phyloP scores from a whole-genome alignment of 2,113 vertebrate species.

The Anser cygnoides region DNA sequence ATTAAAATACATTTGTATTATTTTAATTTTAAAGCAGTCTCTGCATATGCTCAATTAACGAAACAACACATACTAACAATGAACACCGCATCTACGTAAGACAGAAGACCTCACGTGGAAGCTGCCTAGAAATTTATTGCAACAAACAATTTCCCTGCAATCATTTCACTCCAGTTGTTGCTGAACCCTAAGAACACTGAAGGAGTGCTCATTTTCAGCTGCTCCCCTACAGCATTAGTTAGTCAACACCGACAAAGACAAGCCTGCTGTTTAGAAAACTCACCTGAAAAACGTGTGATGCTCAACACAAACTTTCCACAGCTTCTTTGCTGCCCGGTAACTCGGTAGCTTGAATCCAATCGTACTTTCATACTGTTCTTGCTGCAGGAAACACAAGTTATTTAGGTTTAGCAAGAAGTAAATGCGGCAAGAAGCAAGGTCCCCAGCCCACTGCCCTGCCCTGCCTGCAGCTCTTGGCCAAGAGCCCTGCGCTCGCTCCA shows the following conservation, averaged over 20 bases:
- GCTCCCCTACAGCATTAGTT: background rate
- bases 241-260: background rate
- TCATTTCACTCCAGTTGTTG: background rate
- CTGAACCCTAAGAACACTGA: background rate
- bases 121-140: background rate
- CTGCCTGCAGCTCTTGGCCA: background rate
- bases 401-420: background rate
- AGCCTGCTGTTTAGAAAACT: background rate
- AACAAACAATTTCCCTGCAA: background rate
- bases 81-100: background rate
- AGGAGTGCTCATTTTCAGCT: background rate
- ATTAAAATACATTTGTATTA: background rate
- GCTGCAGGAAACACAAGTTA: conserved; percentile 68
- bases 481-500: background rate
- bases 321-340: conserved; percentile 95
- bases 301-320: conserved; percentile 99
- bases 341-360: conserved; percentile 98
- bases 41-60: background rate
- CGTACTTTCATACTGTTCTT: conserved; percentile 95
- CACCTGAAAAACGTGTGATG: conserved; percentile 99
- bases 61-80: accelerated
- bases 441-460: background rate
- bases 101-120: background rate
- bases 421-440: background rate
- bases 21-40: background rate